These are phyloP conservation scores for Phrixothrix hirtus DNA, from an alignment of 2,888 invertebrate genomes.

Conservation along the genomic window DNA sequence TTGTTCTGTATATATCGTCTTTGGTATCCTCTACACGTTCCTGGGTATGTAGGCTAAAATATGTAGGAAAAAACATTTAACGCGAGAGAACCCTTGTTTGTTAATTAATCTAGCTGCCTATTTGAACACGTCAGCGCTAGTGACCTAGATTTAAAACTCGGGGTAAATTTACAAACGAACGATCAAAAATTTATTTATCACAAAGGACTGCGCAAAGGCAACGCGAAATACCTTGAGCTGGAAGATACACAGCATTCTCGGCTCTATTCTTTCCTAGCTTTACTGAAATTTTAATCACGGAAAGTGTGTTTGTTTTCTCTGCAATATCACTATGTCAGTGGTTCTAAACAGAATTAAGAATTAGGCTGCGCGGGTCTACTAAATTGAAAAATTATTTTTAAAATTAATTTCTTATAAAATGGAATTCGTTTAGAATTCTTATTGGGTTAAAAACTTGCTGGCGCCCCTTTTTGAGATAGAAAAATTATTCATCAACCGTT, in stretches of 20 bases:
- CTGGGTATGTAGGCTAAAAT: conserved; percentile 67
- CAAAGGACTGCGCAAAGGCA: conserved; percentile 3
- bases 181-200: conserved; percentile 18
- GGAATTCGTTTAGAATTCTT: too few relatives aligned
- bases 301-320: too few relatives aligned
- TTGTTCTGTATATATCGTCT: conserved; percentile 73
- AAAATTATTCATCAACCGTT: too few relatives aligned
- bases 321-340: too few relatives aligned
- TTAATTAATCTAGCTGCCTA: conserved; percentile 2
- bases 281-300: too few relatives aligned
- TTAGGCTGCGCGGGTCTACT: too few relatives aligned
- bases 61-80: background rate
- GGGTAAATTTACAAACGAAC: conserved; percentile 18
- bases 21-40: conserved; percentile 82
- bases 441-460: too few relatives aligned
- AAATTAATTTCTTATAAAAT: too few relatives aligned
- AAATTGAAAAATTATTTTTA: too few relatives aligned
- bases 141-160: conserved; percentile 16
- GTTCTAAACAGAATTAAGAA: too few relatives aligned
- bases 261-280: conserved; percentile 1
- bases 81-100: background rate
- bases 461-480: too few relatives aligned
- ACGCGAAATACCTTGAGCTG: too few relatives aligned
- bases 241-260: background rate
- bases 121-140: background rate